Percentiles rank a stretch among this genome's conserved stretches.
These are phyloP conservation scores for Sylvietta virens DNA, from an alignment of 2,113 vertebrate species.

Conservation along the genomic window DNA sequence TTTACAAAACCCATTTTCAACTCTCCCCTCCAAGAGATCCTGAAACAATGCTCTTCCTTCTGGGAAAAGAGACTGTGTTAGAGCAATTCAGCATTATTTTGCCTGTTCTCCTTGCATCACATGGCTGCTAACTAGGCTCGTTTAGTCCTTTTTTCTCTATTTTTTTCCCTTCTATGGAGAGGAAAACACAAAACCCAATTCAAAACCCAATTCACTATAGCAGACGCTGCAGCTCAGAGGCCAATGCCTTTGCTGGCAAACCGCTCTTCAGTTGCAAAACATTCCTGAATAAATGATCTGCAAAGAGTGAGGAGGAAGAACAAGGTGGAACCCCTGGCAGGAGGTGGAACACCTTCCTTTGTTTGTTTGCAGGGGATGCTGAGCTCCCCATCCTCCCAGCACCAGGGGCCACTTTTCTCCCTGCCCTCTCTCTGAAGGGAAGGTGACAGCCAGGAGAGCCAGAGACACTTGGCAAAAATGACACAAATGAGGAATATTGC, in stretches of 20 bases:
- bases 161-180: neutral
- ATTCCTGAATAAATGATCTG: neutral
- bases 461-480: neutral
- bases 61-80: neutral
- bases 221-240: neutral
- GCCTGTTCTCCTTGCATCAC: neutral
- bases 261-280: neutral
- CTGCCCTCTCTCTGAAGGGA: neutral
- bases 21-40: neutral
- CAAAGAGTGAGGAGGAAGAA: neutral
- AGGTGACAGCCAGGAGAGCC: neutral
- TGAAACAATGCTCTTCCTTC: constrained; percentile 19
- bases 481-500: accelerated
- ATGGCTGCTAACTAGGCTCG: neutral
- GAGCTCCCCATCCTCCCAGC: neutral
- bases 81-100: neutral
- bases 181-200: too few species aligned
- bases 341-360: neutral
- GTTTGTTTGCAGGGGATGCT: neutral
- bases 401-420: neutral
- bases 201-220: neutral
- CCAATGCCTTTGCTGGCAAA: neutral
- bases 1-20: neutral
- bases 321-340: neutral
- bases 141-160: neutral